These are phyloP conservation scores for Micronycteris hirsuta DNA, from an alignment of 2,113 vertebrate genomes.

Conservation along the genomic window DNA sequence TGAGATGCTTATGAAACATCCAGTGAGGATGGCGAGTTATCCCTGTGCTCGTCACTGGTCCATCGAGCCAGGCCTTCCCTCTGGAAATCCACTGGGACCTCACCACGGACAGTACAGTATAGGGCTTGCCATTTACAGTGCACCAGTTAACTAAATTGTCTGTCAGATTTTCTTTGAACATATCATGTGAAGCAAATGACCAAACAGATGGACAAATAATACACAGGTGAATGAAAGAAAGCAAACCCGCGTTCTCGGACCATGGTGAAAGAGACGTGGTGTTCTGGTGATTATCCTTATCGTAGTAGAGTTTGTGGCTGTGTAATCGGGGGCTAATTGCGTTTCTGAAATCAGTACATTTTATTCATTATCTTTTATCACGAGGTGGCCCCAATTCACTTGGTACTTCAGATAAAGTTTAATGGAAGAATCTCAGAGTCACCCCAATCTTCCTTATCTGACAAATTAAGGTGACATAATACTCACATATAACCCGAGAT, in stretches of 20 bases:
- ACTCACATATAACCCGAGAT: slow-evolving; percentile 69
- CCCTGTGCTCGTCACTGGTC: neutral
- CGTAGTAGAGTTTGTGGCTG: slow-evolving; percentile 38
- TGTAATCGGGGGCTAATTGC: slow-evolving; percentile 48
- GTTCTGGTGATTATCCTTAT: slow-evolving; percentile 23
- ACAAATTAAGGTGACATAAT: slow-evolving; percentile 62
- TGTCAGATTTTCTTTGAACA: slow-evolving; percentile 12
- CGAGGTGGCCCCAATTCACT: slow-evolving; percentile 51
- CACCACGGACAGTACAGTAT: neutral
- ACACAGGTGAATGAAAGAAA: neutral
- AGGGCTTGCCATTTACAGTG: neutral
- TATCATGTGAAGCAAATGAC: neutral
- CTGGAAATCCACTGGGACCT: neutral
- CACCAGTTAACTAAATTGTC: neutral
- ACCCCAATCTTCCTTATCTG: slow-evolving; percentile 64
- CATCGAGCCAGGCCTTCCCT: neutral
- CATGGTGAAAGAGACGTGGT: neutral
- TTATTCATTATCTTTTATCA: slow-evolving; percentile 66
- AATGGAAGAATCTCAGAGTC: slow-evolving; percentile 48
- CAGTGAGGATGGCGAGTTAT: neutral
- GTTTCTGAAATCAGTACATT: slow-evolving; percentile 62
- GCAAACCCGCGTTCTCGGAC: neutral
- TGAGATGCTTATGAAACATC: neutral
- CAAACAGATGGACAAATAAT: neutral
- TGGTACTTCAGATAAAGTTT: slow-evolving; percentile 52